phyloP scores from a whole-genome alignment of 2,888 invertebrate genomes.

The Rhaphigaster nebulosa region DNA sequence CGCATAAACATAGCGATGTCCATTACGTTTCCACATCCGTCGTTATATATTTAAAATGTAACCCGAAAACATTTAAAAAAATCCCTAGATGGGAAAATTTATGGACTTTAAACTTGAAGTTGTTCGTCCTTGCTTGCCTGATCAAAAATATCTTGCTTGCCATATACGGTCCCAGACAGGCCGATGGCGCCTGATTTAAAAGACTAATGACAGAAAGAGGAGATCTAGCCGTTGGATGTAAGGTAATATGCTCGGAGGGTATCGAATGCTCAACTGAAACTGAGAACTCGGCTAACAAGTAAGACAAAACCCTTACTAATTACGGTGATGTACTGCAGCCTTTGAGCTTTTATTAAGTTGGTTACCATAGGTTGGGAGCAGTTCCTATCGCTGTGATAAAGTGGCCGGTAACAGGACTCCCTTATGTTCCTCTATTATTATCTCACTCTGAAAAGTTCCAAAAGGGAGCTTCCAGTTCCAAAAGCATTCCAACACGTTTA shows the following conservation, averaged over 20 bases:
- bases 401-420: constrained; percentile 14
- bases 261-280: constrained; percentile 40
- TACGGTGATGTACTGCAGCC: constrained; percentile 48
- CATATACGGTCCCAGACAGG: neutral
- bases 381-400: constrained; percentile 1
- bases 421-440: neutral
- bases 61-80: neutral
- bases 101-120: neutral
- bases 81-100: neutral
- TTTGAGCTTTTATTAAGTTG: constrained; percentile 44
- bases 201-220: constrained; percentile 39
- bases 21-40: neutral
- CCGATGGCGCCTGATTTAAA: constrained; percentile 9
- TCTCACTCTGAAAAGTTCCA: constrained; percentile 5
- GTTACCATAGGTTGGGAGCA: constrained; percentile 35
- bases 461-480: constrained; percentile 16
- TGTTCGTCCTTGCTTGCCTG: neutral
- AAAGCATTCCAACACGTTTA: neutral
- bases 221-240: constrained; percentile 25
- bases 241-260: constrained; percentile 15
- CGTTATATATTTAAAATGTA: neutral
- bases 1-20: neutral
- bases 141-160: neutral
- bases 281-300: constrained; percentile 46
- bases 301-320: constrained; percentile 48